A percentile compares a stretch with the other conserved stretches of the same genome.
Conservation (phyloP, 2,888 invertebrate species). For the Phyto melanocephala region DNA sequence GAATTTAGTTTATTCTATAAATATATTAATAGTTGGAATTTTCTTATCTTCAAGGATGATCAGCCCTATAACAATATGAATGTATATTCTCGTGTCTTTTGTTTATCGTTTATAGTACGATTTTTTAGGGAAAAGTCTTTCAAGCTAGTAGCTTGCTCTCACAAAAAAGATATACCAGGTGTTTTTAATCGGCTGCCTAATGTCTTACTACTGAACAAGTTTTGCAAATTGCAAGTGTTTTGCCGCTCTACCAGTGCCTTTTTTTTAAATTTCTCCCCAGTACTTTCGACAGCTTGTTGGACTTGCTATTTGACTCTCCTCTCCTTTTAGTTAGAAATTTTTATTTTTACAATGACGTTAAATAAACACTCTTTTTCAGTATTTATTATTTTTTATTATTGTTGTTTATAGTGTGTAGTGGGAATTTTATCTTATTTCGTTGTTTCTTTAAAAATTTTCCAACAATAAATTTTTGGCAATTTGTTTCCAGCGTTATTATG, state of each 20-base stretch:
- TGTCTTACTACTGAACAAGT: conserved; percentile 52
- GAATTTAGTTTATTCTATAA: conserved; percentile 21
- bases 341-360: conserved; percentile 42
- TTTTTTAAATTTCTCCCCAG: conserved; percentile 16
- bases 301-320: not conserved
- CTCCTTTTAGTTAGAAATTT: not conserved
- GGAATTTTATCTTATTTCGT: conserved; percentile 11
- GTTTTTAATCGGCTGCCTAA: conserved; percentile 52
- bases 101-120: not conserved
- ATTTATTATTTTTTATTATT: conserved; percentile 26
- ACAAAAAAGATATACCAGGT: conserved; percentile 37
- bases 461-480: too few relatives aligned
- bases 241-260: conserved; percentile 51
- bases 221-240: conserved; percentile 57
- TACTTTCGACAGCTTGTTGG: not conserved
- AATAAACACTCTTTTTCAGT: not conserved
- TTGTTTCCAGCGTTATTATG: too few relatives aligned
- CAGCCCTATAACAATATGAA: too few relatives aligned
- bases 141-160: conserved; percentile 41
- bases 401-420: not conserved
- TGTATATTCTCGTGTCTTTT: too few relatives aligned
- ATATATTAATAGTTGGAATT: too few relatives aligned
- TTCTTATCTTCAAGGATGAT: too few relatives aligned
- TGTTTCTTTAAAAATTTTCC: too few relatives aligned
- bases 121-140: conserved; percentile 16